Conservation (phyloP, 2,797 vertebrate genomes). For the Ambastaia sidthimunki region DNA sequence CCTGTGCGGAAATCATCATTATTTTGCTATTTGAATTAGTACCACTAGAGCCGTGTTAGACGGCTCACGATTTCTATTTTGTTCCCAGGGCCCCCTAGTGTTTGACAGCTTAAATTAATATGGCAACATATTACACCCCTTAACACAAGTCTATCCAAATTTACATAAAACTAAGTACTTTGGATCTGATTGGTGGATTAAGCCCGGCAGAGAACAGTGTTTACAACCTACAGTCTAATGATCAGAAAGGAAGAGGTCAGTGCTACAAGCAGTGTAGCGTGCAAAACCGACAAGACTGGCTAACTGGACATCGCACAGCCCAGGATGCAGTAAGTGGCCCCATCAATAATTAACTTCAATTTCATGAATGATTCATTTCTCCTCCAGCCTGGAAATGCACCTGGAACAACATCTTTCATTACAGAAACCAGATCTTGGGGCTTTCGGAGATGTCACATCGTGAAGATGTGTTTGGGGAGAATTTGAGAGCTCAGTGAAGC, state of each 20-base stretch:
- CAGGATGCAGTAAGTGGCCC: constrained; percentile 41
- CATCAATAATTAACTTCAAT: constrained; percentile 59
- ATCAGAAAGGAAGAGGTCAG: not conserved
- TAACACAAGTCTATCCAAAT: not conserved
- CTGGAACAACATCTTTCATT: constrained; percentile 59
- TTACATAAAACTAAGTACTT: not conserved
- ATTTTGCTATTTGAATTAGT: not conserved
- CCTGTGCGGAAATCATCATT: constrained; percentile 14
- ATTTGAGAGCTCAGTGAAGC: constrained; percentile 64
- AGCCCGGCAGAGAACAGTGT: not conserved
- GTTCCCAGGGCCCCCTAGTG: constrained; percentile 3
- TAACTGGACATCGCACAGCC: constrained; percentile 47
- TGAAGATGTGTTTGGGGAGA: constrained; percentile 52
- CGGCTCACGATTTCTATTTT: not conserved
- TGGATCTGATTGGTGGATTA: not conserved
- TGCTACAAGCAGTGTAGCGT: not conserved
- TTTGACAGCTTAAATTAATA: not conserved
- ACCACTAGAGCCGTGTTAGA: not conserved
- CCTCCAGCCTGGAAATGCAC: constrained; percentile 54
- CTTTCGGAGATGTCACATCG: constrained; percentile 60
- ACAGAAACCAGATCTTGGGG: constrained; percentile 49
- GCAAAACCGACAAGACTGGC: not conserved
- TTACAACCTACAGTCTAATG: not conserved
- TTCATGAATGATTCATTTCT: constrained; percentile 59
- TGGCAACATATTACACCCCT: not conserved